A percentile compares a stretch with the other conserved stretches of the same genome.
Evolutionary conservation across 2,113 vertebrate species (phyloP).

Genomic region (Hoplias malabaricus): DNA sequence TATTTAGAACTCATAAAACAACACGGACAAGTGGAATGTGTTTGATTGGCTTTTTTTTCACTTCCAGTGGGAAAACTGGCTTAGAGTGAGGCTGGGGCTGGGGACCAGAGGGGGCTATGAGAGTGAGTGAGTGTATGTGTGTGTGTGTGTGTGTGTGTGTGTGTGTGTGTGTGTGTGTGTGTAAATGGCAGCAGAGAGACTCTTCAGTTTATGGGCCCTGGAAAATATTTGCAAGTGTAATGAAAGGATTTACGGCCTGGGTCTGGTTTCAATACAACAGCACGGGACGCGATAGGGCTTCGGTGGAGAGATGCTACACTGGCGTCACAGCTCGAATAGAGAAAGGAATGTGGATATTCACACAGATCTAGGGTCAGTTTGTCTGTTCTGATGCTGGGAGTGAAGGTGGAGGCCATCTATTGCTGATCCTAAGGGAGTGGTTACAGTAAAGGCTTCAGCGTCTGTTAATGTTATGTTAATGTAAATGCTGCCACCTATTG

Average conservation of each 20-base stretch:
- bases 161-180: background rate
- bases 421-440: background rate
- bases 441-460: no score
- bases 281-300: slow-evolving; percentile 8
- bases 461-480: no score
- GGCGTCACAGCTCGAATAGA: slow-evolving; percentile 40
- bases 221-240: slow-evolving; percentile 60
- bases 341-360: slow-evolving; percentile 8
- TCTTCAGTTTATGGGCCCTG: slow-evolving; percentile 48
- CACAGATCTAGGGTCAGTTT: slow-evolving; percentile 8
- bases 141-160: background rate
- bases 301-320: slow-evolving; percentile 50
- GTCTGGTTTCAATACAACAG: slow-evolving; percentile 57
- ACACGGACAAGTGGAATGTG: slow-evolving; percentile 56
- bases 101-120: background rate
- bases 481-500: slow-evolving; percentile 71
- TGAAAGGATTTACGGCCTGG: slow-evolving; percentile 57
- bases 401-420: background rate
- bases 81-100: background rate
- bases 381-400: background rate
- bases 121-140: no score
- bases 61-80: slow-evolving; percentile 12
- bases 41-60: slow-evolving; percentile 60
- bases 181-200: background rate
- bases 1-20: slow-evolving; percentile 57